Base-by-base conservation (phyloP, 2,888 invertebrate species). In the Tyria jacobaeae region DNA sequence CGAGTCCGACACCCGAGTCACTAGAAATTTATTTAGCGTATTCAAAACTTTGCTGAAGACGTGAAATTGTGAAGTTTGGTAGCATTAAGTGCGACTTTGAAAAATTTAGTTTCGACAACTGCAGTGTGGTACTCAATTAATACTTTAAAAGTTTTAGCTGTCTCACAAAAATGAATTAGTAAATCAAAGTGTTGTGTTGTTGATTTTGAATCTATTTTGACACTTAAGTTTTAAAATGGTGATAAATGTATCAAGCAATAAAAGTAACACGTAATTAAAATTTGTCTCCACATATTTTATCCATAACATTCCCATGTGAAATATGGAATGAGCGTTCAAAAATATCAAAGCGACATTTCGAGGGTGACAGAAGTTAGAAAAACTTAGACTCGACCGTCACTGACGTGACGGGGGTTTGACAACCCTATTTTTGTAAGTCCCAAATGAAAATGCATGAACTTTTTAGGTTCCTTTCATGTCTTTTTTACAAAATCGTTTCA, bases 351-450 rank as follows among this genome's bases (percentile, higher is more conserved):
- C 52, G 69, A 71, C 72, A 70, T 73, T 71, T 68, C 66, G 75
- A 69, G 78, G 79, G 79, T 76, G 81, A 79, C 81, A 79, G 68
- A 73, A 76, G 71, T 73, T 71, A 71, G 71, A 79, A 80, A 80
- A 80, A 79, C 73, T 73, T 68, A 75, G 70, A 66, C 65, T 54
- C 64, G 75, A 71, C 73, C 71, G 74, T 35, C 71, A 66, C 55
- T 68, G 71, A 73, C 73, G 64, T 83, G 84, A 84, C 65, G 62
- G 76, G 75, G 83, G 84, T 84, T 75, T 85, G 85, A 85, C 86
- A 81, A 76, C 74, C 76, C 80, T 80, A 83, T 85, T 84, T 84
- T 79, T 70, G 83, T 79, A 75, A 61, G 61, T 54, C 60, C 63
- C 63, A 58, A 78, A 78, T 70, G 63, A 69, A 70, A 69, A 66